Evolutionary conservation across 2,888 invertebrate species (phyloP), one percentile per base, ranked within the genome.

Genomic region (Scaeva pyrastri): DNA sequence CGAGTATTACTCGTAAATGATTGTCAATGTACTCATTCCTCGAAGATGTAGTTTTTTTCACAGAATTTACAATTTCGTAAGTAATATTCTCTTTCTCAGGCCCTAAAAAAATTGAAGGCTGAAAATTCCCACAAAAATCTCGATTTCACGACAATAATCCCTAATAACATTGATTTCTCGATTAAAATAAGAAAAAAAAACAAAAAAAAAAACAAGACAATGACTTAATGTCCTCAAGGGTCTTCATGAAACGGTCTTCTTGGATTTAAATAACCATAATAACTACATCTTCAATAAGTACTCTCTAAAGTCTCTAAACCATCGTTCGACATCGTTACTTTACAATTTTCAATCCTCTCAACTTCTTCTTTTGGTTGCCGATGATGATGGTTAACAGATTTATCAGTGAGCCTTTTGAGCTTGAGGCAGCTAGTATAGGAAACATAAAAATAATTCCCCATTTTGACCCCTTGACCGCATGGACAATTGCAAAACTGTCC

Each of bases 401-500:
- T 75, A 70, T 70, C 76, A 71, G 75, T 55, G 64, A 58, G 58
- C 21, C 68, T 70, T 31, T 36, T 70, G 26, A 52, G 78, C 83
- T 56, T 10, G n/a, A n/a, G 55, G 74, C 74, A 19, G 64, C 36
- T 23, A 52, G 39, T 58, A n/a, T n/a, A n/a, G n/a, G n/a, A n/a
- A n/a, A n/a, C n/a, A n/a, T n/a, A 62, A 66, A 73, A 83, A 79
- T 74, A 83, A 83, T 68, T 83, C 70, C 70, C 74, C 56, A 68
- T 72, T 68, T 70, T 80, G 62, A 84, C 75, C 84, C 45, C 75
- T 66, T 84, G 84, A 76, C 84, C 71, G 52, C 80, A 80, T 84
- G 80, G 66, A 84, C 80, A 80, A 80, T 84, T 75, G 84, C 84
- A 80, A 74, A 50, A 56, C 60, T 78, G 73, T 79, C 78, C 78